phyloP scores from a whole-genome alignment of 1,140 invertebrate species.

The Fopius arisanus region DNA sequence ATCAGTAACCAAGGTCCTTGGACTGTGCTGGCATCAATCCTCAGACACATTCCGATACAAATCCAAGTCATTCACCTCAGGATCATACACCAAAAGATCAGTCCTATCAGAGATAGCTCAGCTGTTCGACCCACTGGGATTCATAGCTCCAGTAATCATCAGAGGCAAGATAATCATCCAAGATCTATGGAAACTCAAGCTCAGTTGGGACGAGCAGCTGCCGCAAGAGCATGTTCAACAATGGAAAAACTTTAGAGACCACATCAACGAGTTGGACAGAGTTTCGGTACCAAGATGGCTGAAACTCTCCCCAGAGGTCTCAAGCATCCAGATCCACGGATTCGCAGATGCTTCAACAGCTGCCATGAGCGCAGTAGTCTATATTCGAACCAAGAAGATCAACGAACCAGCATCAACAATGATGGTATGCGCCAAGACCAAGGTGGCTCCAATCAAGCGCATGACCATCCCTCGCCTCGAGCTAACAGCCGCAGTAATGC shows the following conservation, averaged over 20 bases:
- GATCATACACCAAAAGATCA: not conserved
- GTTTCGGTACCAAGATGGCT: constrained; percentile 11
- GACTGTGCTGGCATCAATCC: not conserved
- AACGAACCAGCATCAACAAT: too few species aligned
- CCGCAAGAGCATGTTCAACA: not conserved
- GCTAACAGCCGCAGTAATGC: constrained; percentile 22
- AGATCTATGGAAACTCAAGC: too few species aligned
- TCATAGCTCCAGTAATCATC: too few species aligned
- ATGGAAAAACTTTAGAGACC: not conserved
- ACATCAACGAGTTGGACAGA: not conserved
- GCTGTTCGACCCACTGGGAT: too few species aligned
- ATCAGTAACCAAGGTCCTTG: not conserved
- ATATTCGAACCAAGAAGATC: too few species aligned
- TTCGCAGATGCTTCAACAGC: too few species aligned
- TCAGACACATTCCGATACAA: not conserved
- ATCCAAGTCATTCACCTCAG: not conserved
- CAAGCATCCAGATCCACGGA: constrained; percentile 26
- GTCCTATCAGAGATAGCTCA: not conserved
- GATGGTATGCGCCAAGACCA: too few species aligned
- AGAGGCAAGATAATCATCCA: too few species aligned
- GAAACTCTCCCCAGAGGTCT: not conserved
- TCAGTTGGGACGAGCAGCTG: not conserved
- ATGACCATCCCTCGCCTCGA: constrained; percentile 41
- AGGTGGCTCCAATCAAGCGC: constrained; percentile 47
- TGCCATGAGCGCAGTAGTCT: too few species aligned